Conservation (phyloP, 2,113 vertebrate species). For the Nestor notabilis region DNA sequence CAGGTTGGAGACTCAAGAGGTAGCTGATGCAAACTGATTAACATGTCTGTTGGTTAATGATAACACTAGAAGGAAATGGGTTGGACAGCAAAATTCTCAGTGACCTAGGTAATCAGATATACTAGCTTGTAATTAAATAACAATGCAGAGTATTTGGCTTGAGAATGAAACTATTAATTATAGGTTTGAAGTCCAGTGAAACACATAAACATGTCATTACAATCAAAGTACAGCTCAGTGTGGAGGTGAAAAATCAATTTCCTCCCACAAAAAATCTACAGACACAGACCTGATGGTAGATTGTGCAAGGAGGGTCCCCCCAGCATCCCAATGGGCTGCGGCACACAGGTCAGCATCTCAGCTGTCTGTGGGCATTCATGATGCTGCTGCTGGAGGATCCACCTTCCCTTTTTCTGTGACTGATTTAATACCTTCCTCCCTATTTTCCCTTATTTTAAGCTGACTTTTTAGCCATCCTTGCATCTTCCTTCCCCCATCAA, state of each 20-base stretch:
- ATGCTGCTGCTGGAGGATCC: background rate
- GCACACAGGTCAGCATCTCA: background rate
- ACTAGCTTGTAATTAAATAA: background rate
- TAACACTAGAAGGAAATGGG: background rate
- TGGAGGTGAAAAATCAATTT: background rate
- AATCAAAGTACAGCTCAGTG: background rate
- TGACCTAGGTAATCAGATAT: background rate
- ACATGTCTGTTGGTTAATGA: background rate
- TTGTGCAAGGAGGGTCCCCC: background rate
- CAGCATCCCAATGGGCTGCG: too few species aligned
- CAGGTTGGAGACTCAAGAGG: background rate
- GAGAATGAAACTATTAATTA: background rate
- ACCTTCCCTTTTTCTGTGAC: background rate
- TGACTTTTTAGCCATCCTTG: background rate
- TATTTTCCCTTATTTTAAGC: background rate
- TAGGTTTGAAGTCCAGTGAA: background rate
- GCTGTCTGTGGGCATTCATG: fast-evolving
- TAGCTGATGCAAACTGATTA: background rate
- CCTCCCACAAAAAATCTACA: background rate
- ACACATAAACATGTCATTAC: background rate
- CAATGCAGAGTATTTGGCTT: background rate
- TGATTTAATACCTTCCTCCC: background rate
- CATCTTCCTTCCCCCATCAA: background rate
- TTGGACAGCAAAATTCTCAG: background rate
- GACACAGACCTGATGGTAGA: background rate